Percentiles rank a stretch among this genome's conserved stretches.
These are phyloP conservation scores for Chironomus riparius DNA, from an alignment of 2,888 invertebrate species.

Conservation along the genomic window DNA sequence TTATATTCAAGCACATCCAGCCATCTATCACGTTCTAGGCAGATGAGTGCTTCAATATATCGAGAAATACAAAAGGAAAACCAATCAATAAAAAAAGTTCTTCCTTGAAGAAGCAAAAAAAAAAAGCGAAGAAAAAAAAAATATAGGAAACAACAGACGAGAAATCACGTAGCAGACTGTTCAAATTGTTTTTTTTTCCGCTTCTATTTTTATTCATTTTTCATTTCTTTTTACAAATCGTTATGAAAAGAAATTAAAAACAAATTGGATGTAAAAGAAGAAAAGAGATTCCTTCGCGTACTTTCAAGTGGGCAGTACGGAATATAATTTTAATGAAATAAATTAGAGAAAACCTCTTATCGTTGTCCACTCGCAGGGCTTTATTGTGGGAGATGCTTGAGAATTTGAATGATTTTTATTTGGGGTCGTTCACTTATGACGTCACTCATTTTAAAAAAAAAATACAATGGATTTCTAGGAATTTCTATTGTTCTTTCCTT, in stretches of 20 bases:
- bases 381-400: no score
- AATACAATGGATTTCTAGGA: no score
- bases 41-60: neutral
- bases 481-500: no score
- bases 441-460: no score
- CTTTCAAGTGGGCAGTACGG: no score
- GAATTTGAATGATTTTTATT: no score
- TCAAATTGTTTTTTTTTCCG: slow-evolving; percentile 26
- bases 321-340: no score
- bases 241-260: neutral
- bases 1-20: neutral
- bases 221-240: neutral
- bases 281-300: no score
- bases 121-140: neutral
- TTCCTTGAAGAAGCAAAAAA: neutral
- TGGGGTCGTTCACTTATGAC: no score
- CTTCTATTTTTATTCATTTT: neutral
- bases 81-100: slow-evolving; percentile 22
- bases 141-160: slow-evolving; percentile 22
- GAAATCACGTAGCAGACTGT: slow-evolving; percentile 27
- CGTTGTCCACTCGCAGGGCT: no score
- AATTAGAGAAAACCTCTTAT: no score
- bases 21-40: neutral
- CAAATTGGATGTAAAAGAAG: neutral
- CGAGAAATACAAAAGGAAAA: neutral